These are phyloP conservation scores for Dinomys branickii DNA, from an alignment of 2,113 vertebrate species.

Conservation along the genomic window DNA sequence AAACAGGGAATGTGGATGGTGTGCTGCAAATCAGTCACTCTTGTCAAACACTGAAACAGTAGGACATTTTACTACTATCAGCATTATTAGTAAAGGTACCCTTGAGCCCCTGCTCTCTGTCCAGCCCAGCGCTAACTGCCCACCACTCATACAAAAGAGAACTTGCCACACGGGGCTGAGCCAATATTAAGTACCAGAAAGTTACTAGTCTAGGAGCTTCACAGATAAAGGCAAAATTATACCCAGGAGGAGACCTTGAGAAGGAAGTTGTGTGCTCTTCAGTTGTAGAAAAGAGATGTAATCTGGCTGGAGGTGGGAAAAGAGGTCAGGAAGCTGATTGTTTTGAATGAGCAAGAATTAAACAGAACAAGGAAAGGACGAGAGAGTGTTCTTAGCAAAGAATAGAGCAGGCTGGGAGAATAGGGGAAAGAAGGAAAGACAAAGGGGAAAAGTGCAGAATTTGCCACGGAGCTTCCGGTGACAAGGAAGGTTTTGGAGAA, in stretches of 20 bases:
- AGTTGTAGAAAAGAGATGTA: neutral
- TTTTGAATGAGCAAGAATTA: neutral
- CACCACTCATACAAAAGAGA: neutral
- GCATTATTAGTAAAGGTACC: neutral
- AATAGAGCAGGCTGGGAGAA: neutral
- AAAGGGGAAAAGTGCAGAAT: neutral
- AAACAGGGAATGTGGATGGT: neutral
- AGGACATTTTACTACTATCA: neutral
- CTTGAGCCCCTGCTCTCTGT: neutral
- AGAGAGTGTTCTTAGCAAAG: neutral
- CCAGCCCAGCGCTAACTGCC: neutral
- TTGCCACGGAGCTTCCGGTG: neutral
- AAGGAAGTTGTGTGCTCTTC: neutral
- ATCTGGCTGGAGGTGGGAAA: neutral
- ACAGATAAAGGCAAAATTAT: neutral
- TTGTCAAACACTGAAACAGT: neutral
- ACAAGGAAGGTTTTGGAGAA: neutral
- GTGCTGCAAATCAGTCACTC: neutral
- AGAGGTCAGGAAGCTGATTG: neutral
- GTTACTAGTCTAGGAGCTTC: neutral
- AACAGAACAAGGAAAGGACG: neutral
- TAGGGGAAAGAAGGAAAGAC: neutral
- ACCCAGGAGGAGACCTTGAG: neutral
- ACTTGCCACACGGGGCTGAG: neutral
- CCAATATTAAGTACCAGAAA: neutral